Base-by-base conservation (phyloP, 2,888 invertebrate genomes). In the Cotesia congregata region DNA sequence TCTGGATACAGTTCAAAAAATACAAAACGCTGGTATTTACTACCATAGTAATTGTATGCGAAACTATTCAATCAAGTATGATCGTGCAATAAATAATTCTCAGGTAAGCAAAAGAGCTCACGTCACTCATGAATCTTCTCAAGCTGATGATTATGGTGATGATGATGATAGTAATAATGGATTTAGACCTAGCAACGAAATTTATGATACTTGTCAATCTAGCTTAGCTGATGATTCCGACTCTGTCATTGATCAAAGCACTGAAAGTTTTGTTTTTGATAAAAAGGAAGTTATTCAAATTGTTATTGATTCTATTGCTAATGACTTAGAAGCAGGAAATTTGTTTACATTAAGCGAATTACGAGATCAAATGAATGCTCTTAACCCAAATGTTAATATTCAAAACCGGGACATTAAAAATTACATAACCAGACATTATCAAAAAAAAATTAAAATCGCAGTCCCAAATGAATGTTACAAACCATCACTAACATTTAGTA, bases 21-120 rank as follows among this genome's bases (percentile, higher is more conserved):
- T 68, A 7, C 41, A 15, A 6, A 50, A 68, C 0, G 41, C 68
- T 12, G 50, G 50, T 40, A 41, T 68, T 41, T 41, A 1, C 0
- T 68, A 68, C 15, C 68, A 41, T 17, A 7, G 68, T 68, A 68
- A 68, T 68, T 68, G 68, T 7, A 68, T 68, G 68, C 68, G 68
- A 4, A 68, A 68, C 41, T 68, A 68, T 68, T 4, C 40, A 15
- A 6, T 68, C 6, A 68, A 41, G 41, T 68, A 68, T 68, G 41
- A 68, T 40, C 50, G 41, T 5, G 12, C 6, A 41, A 5, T 2
- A 40, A 41, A 41, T 41, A 0, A 68, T 68, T 15, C 17, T 3
- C 15, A 41, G 68, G 15, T 15, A 41, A 40, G 15, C 9, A 40
- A 40, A 68, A 15, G 15, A 68, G 6, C 20, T 7, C 50, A 50